A percentile compares a stretch with the other conserved stretches of the same genome.
Conservation (phyloP, 2,113 vertebrate species). For the Ophiodon elongatus region DNA sequence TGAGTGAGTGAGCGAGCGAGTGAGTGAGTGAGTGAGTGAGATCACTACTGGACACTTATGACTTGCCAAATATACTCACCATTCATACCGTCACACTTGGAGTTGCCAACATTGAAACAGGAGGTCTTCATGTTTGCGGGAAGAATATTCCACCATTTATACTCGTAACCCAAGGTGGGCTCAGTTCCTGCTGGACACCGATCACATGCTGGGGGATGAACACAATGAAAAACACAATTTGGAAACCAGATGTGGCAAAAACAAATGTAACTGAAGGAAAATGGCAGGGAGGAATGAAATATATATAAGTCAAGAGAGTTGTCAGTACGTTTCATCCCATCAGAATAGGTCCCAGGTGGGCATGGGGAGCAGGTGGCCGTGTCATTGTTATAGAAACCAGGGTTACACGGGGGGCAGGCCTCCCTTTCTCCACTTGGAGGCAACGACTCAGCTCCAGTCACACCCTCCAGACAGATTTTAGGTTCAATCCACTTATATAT, state of each 20-base stretch:
- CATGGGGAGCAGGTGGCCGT: conserved; percentile 93
- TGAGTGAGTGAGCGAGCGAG: neutral
- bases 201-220: conserved; percentile 85
- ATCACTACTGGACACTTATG: neutral
- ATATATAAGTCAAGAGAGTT: neutral
- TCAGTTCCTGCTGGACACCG: conserved; percentile 94
- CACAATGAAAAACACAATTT: neutral
- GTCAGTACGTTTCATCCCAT: conserved; percentile 89
- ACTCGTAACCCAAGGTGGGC: conserved; percentile 92
- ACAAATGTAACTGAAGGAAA: neutral
- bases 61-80: conserved; percentile 83
- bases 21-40: neutral
- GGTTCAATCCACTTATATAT: conserved; percentile 97
- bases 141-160: conserved; percentile 98
- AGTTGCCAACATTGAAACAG: conserved; percentile 97
- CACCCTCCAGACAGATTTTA: conserved; percentile 92
- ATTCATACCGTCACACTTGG: conserved; percentile 95
- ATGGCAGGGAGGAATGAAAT: rapidly evolving
- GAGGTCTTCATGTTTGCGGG: conserved; percentile 96
- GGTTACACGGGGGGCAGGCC: conserved; percentile 97
- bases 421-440: conserved; percentile 92
- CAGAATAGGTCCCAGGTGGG: conserved; percentile 89
- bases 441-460: conserved; percentile 84
- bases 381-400: conserved; percentile 95
- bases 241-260: neutral